phyloP scores from a whole-genome alignment of 2,113 vertebrate genomes.

The Eretmochelys imbricata region DNA sequence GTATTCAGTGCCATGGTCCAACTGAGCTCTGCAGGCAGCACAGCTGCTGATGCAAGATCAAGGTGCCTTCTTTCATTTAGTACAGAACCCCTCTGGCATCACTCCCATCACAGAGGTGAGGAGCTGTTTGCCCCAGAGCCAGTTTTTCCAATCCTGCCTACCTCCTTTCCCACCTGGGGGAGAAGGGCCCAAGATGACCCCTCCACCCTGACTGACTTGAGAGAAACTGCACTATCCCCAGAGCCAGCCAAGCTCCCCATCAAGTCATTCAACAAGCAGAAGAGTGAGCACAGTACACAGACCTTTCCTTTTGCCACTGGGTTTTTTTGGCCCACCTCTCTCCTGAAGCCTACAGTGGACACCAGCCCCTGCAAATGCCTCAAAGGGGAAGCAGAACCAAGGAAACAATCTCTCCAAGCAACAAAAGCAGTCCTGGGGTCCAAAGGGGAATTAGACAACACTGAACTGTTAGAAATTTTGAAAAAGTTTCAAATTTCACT shows the following conservation, averaged over 20 bases:
- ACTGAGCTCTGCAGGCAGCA: not conserved
- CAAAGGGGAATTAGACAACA: no score
- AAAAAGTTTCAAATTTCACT: no score
- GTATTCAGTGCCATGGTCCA: not conserved
- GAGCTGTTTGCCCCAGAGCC: not conserved
- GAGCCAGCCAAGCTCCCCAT: not conserved
- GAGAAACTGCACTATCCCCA: not conserved
- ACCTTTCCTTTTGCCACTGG: not conserved
- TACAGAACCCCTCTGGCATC: not conserved
- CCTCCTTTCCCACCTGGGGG: not conserved
- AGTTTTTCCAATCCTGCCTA: not conserved
- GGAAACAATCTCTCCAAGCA: not conserved
- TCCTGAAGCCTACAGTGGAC: not conserved
- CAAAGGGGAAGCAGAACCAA: not conserved
- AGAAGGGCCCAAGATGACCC: not conserved
- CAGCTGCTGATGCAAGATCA: not conserved
- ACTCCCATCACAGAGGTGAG: not conserved
- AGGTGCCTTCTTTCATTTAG: not conserved
- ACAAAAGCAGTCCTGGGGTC: no score
- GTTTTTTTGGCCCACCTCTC: not conserved
- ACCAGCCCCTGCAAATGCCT: not conserved
- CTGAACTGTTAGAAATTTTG: no score
- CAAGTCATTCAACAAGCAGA: not conserved
- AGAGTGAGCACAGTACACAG: not conserved
- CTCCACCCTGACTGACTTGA: not conserved